Conservation (phyloP, 2,888 invertebrate genomes). For the Dascillus cervinus region DNA sequence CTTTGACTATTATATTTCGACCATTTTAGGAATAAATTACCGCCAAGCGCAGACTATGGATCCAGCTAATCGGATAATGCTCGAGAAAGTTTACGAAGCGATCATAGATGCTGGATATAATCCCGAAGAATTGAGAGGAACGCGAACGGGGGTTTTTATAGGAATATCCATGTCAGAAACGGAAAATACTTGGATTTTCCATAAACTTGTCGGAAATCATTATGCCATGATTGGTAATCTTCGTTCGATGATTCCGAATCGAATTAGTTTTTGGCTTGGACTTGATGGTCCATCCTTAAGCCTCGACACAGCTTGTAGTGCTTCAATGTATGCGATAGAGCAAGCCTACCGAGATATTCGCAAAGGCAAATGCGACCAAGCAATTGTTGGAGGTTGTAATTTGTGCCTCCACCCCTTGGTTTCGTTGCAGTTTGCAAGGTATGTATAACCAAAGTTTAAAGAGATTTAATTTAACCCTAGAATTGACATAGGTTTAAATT, state of each 20-base stretch:
- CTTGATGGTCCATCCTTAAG: constrained; percentile 83
- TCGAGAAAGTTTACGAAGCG: constrained; percentile 51
- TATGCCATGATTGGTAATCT: constrained; percentile 58
- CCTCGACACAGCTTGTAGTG: constrained; percentile 93
- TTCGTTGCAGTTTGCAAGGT: constrained; percentile 79
- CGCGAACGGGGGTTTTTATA: constrained; percentile 69
- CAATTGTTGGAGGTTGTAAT: constrained; percentile 83
- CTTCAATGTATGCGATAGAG: constrained; percentile 80
- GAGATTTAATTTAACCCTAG: no score
- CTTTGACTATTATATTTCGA: constrained; percentile 1
- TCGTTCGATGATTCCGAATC: constrained; percentile 85
- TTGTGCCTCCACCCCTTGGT: constrained; percentile 81
- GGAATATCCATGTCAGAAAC: constrained; percentile 71
- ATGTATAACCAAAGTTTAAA: no score
- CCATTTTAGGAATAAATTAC: constrained; percentile 47
- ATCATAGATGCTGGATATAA: constrained; percentile 55
- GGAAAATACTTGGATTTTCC: constrained; percentile 62
- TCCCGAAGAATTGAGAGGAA: constrained; percentile 61
- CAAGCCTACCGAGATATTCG: constrained; percentile 70
- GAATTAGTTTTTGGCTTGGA: constrained; percentile 83
- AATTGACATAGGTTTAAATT: no score
- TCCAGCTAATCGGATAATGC: constrained; percentile 49
- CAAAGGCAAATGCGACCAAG: constrained; percentile 77
- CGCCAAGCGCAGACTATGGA: constrained; percentile 54
- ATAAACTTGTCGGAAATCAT: constrained; percentile 6